These are phyloP conservation scores for Esperia sulphurella DNA, from an alignment of 2,888 invertebrate genomes.

Conservation along the genomic window DNA sequence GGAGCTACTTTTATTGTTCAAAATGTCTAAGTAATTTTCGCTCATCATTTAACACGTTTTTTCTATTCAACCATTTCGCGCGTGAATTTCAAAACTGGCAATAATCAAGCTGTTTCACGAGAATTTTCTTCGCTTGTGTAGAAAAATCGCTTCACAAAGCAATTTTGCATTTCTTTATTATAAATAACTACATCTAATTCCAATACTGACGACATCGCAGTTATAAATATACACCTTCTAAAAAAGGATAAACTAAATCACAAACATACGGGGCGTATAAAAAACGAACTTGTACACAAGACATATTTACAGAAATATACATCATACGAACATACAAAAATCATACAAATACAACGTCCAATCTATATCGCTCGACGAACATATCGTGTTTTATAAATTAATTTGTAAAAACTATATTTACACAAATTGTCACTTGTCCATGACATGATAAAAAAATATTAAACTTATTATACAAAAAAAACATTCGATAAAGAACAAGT, in stretches of 20 bases:
- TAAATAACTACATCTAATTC: constrained; percentile 55
- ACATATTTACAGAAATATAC: constrained; percentile 58
- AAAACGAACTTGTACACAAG: constrained; percentile 27
- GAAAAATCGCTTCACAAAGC: constrained; percentile 7
- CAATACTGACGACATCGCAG: constrained; percentile 61
- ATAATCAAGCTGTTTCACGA: too few species aligned
- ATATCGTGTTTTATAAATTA: constrained; percentile 48
- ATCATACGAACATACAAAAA: constrained; percentile 27
- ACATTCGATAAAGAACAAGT: constrained; percentile 34
- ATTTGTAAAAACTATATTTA: constrained; percentile 61
- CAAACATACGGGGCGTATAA: constrained; percentile 51
- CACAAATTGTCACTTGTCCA: constrained; percentile 51
- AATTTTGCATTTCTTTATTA: constrained; percentile 18
- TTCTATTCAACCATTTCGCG: not conserved
- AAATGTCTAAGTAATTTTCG: not conserved
- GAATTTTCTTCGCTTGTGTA: not conserved
- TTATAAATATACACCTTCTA: constrained; percentile 56
- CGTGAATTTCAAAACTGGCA: not conserved
- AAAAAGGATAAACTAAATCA: constrained; percentile 41
- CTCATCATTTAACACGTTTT: not conserved
- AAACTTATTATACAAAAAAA: constrained; percentile 44
- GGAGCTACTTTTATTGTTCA: not conserved
- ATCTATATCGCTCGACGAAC: constrained; percentile 37
- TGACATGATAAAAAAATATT: constrained; percentile 40
- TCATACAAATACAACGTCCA: constrained; percentile 29